Conservation (phyloP, 2,113 vertebrate genomes). For the Gallinago media region DNA sequence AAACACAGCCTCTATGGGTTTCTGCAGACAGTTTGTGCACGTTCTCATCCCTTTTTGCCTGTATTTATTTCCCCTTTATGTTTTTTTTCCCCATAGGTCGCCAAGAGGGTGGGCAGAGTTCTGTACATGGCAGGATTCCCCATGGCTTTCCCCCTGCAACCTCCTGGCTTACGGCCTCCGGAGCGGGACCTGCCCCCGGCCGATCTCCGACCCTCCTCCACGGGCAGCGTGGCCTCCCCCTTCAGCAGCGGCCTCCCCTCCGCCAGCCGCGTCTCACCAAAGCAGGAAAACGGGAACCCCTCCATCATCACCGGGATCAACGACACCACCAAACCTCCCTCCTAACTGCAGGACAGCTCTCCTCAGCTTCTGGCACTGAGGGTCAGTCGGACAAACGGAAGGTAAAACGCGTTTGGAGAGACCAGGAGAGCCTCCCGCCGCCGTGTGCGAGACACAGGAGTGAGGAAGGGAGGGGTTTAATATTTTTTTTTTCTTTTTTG, state of each 20-base stretch:
- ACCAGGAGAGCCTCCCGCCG: neutral
- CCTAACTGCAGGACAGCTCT: slow-evolving; percentile 69
- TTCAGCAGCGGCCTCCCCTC: slow-evolving; percentile 74
- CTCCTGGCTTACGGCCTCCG: slow-evolving; percentile 76
- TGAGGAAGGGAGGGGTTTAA: neutral
- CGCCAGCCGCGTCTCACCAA: slow-evolving; percentile 83
- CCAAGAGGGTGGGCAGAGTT: slow-evolving; percentile 89
- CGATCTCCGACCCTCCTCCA: slow-evolving; percentile 82
- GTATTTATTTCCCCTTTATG: rapidly evolving
- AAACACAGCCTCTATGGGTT: rapidly evolving
- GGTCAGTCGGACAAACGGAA: neutral
- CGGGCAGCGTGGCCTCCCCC: slow-evolving; percentile 84
- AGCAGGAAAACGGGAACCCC: slow-evolving; percentile 86
- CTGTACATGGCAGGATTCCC: slow-evolving; percentile 96
- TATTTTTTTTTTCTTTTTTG: neutral
- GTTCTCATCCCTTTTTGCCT: rapidly evolving
- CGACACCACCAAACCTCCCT: slow-evolving; percentile 83
- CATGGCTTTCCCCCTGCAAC: slow-evolving; percentile 90
- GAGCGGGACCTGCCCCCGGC: slow-evolving; percentile 77
- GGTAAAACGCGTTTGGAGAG: neutral
- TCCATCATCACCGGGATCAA: slow-evolving; percentile 62
- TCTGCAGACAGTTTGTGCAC: rapidly evolving
- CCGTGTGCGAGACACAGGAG: neutral
- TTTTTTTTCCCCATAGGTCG: slow-evolving; percentile 81
- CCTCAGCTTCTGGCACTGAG: neutral